Base-by-base conservation (phyloP, 2,113 vertebrate species). In the Dasyornis broadbenti region DNA sequence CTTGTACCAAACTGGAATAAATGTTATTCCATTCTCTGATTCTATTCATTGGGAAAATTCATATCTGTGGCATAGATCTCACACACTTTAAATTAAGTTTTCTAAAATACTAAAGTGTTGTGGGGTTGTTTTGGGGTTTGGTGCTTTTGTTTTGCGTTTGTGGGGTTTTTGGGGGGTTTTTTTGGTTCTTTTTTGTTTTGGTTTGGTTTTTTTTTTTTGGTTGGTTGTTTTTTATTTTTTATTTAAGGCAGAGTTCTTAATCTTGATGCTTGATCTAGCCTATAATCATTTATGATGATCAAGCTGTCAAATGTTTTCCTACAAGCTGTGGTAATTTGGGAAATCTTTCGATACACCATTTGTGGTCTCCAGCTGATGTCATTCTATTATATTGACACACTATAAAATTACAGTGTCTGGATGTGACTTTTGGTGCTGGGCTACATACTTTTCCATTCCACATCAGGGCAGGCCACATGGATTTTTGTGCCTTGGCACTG, bases 201-300 rank as follows among this genome's bases (percentile, higher is more conserved):
- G n/a, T n/a, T n/a, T n/a, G 4, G 1, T 9, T 63, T 50, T 3
- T 17, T 52, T 59, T 0, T 0, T 5, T 16, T n/a, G n/a, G n/a
- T n/a, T n/a, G 15, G 22, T 10, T 6, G 30, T 35, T 30, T 24
- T 19, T 35, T 71, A 73, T 72, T 56, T 50, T 56, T 35, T 9
- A 49, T 63, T 63, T 65, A 47, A 19, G 16, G 7, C 0, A 0
- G 9, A 1, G 7, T 40, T 84, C 59, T 75, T 63, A 69, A 39
- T 50, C 24, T 54, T 5, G 1, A 77, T 72, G 7, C 15, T 90
- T 86, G 31, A 13, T 57, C 7, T 71, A 71, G 13, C 21, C 17
- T 72, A 47, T 35, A 80, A 89, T 64, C 9, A 47, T 64, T 45
- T 64, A 71, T 71, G 81, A 49, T 31, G 89, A 81, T 81, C 40